Conservation (phyloP, 2,888 invertebrate genomes). For the Galeopsomyia nigrocyanea region DNA sequence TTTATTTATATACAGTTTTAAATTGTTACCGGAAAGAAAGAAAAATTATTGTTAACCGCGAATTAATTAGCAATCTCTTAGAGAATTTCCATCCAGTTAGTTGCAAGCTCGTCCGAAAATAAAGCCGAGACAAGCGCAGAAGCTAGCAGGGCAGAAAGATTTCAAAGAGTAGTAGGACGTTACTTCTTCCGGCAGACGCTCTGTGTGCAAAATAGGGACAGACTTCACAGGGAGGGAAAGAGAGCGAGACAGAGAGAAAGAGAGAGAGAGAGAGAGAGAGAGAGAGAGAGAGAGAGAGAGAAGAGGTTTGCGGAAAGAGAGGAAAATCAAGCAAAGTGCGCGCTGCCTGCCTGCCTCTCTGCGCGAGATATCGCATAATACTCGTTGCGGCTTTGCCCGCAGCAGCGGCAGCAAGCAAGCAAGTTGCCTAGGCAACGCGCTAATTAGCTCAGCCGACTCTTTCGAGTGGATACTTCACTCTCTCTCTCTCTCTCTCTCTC, state of each 20-base stretch:
- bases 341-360: neutral
- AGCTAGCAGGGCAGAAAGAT: constrained; percentile 16
- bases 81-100: too few species aligned
- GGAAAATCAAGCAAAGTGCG: constrained; percentile 47
- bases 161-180: constrained; percentile 27
- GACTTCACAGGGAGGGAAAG: neutral
- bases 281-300: constrained; percentile 36
- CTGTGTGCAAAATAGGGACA: too few species aligned
- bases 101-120: neutral
- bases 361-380: constrained; percentile 49
- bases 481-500: constrained; percentile 60
- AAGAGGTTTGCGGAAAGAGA: constrained; percentile 43
- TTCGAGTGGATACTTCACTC: constrained; percentile 68
- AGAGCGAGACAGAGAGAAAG: neutral
- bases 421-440: constrained; percentile 67
- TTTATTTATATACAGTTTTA: too few species aligned
- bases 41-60: too few species aligned
- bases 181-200: constrained; percentile 10
- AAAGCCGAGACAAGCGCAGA: neutral
- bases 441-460: constrained; percentile 69
- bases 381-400: constrained; percentile 1
- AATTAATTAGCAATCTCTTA: too few species aligned
- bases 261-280: constrained; percentile 27
- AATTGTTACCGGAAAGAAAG: too few species aligned
- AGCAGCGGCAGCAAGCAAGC: constrained; percentile 12